Conservation (phyloP, 1,140 invertebrate species). For the Cotesia typhae region DNA sequence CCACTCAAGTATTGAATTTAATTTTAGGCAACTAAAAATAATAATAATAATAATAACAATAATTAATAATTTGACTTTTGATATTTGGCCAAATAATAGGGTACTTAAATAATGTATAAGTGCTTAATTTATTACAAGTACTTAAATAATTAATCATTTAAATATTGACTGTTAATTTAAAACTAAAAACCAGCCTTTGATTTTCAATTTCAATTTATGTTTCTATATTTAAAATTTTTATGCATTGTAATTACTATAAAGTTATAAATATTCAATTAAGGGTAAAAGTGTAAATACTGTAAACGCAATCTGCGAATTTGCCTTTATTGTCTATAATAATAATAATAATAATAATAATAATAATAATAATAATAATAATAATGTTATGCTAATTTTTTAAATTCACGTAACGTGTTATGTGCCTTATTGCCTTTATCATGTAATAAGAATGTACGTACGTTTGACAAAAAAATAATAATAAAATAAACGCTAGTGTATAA, state of each 20-base stretch:
- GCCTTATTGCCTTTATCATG: constrained; percentile 35
- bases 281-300: constrained; percentile 29
- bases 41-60: no score
- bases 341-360: background rate
- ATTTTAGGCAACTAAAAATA: no score
- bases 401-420: constrained; percentile 23
- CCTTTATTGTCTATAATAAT: constrained; percentile 18
- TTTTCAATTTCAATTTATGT: background rate
- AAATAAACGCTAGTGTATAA: background rate
- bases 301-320: constrained; percentile 16
- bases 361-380: background rate
- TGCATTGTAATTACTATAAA: no score
- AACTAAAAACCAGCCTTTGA: constrained; percentile 1
- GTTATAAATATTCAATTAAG: background rate
- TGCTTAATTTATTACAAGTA: no score
- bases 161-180: no score
- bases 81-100: no score
- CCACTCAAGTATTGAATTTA: no score
- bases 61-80: no score
- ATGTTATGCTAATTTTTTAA: constrained; percentile 12
- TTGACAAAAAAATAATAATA: background rate
- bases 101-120: no score
- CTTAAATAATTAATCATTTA: no score
- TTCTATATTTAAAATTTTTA: no score
- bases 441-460: background rate